phyloP scores from a whole-genome alignment of 2,888 invertebrate genomes.

The Ferdinandea cuprea region DNA sequence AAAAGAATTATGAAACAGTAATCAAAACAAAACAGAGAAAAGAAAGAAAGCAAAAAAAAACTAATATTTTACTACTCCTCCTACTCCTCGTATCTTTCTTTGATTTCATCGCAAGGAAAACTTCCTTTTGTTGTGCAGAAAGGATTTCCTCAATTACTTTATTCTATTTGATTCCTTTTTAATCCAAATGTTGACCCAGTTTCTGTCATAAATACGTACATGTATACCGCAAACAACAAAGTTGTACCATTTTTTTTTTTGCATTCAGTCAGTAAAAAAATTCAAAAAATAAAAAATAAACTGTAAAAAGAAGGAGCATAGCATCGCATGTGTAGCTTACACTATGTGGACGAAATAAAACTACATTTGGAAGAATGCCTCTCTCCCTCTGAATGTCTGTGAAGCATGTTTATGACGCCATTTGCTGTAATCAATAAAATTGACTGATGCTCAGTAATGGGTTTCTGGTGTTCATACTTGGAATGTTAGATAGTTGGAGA shows the following conservation, averaged over 20 bases:
- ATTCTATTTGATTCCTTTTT: slow-evolving; percentile 63
- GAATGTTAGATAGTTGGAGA: slow-evolving; percentile 6
- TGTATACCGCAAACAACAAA: background rate
- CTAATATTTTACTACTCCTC: slow-evolving; percentile 7
- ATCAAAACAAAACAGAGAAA: slow-evolving; percentile 31
- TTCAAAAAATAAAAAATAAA: too few relatives aligned
- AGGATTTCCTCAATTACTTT: slow-evolving; percentile 70
- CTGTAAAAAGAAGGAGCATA: background rate
- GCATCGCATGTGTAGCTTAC: background rate
- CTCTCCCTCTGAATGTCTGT: background rate
- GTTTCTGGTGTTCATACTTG: background rate
- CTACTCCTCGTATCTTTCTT: background rate
- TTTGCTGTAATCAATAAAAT: slow-evolving; percentile 20
- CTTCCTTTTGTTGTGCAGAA: slow-evolving; percentile 38
- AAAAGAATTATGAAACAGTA: slow-evolving; percentile 31
- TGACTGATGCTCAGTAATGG: slow-evolving; percentile 22
- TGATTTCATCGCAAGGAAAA: background rate
- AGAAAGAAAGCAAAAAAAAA: slow-evolving; percentile 2
- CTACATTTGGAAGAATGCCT: background rate
- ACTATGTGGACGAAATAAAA: slow-evolving; percentile 25
- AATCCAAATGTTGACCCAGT: slow-evolving; percentile 71
- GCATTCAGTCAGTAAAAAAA: background rate
- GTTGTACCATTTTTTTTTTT: background rate
- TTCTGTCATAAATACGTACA: slow-evolving; percentile 6
- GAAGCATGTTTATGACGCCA: slow-evolving; percentile 19